Evolutionary conservation across 2,113 vertebrate genomes (phyloP).

Genomic region (Xiphophorus couchianus): DNA sequence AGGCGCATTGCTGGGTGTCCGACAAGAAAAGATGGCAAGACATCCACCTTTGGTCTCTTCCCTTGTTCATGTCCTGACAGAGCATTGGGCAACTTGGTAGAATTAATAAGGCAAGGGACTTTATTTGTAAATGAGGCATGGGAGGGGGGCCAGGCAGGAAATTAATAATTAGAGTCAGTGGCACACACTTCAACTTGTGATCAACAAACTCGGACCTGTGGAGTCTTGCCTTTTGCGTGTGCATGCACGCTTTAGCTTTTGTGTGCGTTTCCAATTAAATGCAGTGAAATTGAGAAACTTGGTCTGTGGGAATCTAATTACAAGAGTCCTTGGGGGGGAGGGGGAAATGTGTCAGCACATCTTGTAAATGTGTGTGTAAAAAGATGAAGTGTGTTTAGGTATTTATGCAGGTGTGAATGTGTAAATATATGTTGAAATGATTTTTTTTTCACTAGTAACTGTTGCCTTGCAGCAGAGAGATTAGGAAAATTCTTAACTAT

Average conservation of each 20-base stretch:
- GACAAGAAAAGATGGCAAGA: slow-evolving; percentile 18
- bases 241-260: slow-evolving; percentile 18
- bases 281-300: slow-evolving; percentile 73
- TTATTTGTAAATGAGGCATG: slow-evolving; percentile 73
- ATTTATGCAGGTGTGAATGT: slow-evolving; percentile 30
- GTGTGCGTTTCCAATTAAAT: slow-evolving; percentile 69
- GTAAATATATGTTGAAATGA: slow-evolving; percentile 22
- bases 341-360: slow-evolving; percentile 63
- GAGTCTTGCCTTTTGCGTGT: slow-evolving; percentile 34
- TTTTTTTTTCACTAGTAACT: slow-evolving; percentile 22
- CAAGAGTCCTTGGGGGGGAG: slow-evolving; percentile 55
- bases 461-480: background rate
- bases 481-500: background rate
- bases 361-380: slow-evolving; percentile 12
- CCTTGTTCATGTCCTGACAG: slow-evolving; percentile 19
- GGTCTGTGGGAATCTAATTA: slow-evolving; percentile 74
- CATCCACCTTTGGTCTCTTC: slow-evolving; percentile 7
- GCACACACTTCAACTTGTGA: slow-evolving; percentile 54
- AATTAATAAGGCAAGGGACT: slow-evolving; percentile 74
- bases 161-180: slow-evolving; percentile 69
- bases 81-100: slow-evolving; percentile 51
- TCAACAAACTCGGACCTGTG: slow-evolving; percentile 74
- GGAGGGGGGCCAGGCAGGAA: slow-evolving; percentile 28
- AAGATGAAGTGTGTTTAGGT: slow-evolving; percentile 25
- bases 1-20: slow-evolving; percentile 19